Base-by-base conservation (phyloP, 2,888 invertebrate genomes). In the Nomada fucata region DNA sequence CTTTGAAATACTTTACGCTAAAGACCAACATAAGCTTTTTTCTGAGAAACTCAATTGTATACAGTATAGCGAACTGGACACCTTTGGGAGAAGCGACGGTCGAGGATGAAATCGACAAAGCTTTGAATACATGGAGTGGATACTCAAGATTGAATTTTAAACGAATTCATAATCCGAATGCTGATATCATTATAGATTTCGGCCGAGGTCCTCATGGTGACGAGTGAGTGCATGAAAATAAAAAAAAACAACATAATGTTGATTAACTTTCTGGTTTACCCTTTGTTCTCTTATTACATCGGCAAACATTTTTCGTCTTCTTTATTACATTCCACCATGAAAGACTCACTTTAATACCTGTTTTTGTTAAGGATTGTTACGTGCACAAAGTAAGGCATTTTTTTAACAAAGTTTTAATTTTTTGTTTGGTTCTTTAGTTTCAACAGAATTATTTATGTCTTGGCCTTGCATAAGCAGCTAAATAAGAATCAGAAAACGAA, bases 91-190 rank as follows among this genome's bases (percentile, higher is more conserved):
- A 29, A 50, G 23, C 47, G 23, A 18, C 2, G 10, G 18, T 64
- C 23, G 23, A 2, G 23, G 23, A 15, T 65, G 64, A n/a, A 52
- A 50, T n/a, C 26, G 47, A 50, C 11, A 50, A 1, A 1, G 26
- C 18, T 26, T 63, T 44, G 9, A 44, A 42, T 36, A 36, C 36
- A 36, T 36, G 15, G 23, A 59, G 26, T 26, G 26, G 26, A 2
- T 26, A 26, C 36, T 74, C 74, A 5, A 57, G 59, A 59, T 13
- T 10, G n/a, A 59, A 67, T 50, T 67, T 74, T 36, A 47, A 29
- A 13, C 74, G 2, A 36, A 23, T 42, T 47, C 53, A 52, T 23
- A 67, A 42, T 59, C 60, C 26, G 4, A 60, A 36, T 26, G 18
- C 18, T 52, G n/a, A 55, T 20, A 4, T 20, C 53, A 55, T 55